Evolutionary conservation across 1,140 invertebrate genomes (phyloP).

Genomic region (Chrysoperla carnea): DNA sequence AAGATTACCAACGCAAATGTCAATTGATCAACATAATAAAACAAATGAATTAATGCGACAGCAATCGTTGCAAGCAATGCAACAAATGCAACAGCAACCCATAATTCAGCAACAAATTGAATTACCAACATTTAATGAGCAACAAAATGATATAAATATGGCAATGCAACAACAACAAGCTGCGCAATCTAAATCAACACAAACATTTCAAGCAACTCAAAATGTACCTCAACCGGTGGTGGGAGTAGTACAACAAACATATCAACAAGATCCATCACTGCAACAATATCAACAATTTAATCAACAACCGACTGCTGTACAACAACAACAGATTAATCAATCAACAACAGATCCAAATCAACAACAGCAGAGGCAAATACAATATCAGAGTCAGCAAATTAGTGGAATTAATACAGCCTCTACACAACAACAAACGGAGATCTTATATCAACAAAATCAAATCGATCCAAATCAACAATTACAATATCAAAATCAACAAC

Average conservation of each 20-base stretch:
- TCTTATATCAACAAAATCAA: background rate
- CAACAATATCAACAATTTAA: background rate
- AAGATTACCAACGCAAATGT: no score
- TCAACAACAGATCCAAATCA: slow-evolving; percentile 4
- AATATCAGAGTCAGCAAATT: slow-evolving; percentile 7
- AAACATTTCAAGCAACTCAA: background rate
- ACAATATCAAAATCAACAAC: background rate
- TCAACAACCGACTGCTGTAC: background rate
- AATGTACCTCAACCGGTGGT: background rate
- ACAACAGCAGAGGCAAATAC: slow-evolving; percentile 2
- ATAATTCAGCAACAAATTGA: background rate
- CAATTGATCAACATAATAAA: background rate
- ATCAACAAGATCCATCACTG: background rate
- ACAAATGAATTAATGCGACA: background rate
- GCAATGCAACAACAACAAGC: no score
- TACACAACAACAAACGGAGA: no score
- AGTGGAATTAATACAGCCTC: background rate
- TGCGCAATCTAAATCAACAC: background rate
- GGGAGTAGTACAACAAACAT: no score
- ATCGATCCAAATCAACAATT: background rate
- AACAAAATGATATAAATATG: no score
- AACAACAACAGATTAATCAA: slow-evolving; percentile 5
- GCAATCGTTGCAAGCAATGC: background rate
- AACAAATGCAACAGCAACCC: background rate
- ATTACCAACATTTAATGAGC: no score